Evolutionary conservation across 2,113 vertebrate genomes (phyloP), one percentile per base, ranked within the genome.

Genomic region (Cyphomyrus plagiostoma): DNA sequence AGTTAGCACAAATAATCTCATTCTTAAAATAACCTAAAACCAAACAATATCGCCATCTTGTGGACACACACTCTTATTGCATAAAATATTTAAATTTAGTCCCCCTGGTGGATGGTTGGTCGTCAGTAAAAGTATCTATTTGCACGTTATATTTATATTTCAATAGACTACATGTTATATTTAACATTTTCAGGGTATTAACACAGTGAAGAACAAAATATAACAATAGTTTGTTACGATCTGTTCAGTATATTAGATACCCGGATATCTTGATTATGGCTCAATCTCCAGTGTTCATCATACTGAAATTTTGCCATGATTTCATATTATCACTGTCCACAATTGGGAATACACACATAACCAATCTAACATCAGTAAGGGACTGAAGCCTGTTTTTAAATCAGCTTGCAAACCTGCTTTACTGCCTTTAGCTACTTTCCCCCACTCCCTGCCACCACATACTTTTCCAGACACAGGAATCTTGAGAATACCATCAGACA

Each of bases 41-140:
- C 30, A 30, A 48, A 17, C 46, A 62, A 86, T 58, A 91, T 90
- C 92, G 92, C 91, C 94, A 92, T 89, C 93, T 93, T 89, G 92
- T 93, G 94, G 88, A 89, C 6, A n/a, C 46, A 88, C 6, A 46
- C 26, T 49, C 15, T 87, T 48, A 87, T 58, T 89, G 42, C 66
- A 86, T 45, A 19, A 21, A 82, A 82, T 82, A 82, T 82, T 39
- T 39, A 82, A 82, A 82, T 82, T 82, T 17, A 19, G 19, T 19
- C 21, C 2, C 2, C 21, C 56, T 23, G 56, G 19, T 7, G 42
- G 17, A 21, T 19, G 15, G 17, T 82, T 17, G 35, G 77, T 45
- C n/a, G n/a, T 11, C n/a, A 13, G n/a, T 62, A n/a, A 62, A 62
- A 62, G 58, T 66, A 66, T 39, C 39, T 74, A 17, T 17, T 35